phyloP scores from a whole-genome alignment of 1,140 invertebrate genomes.

The Tenebrio molitor region DNA sequence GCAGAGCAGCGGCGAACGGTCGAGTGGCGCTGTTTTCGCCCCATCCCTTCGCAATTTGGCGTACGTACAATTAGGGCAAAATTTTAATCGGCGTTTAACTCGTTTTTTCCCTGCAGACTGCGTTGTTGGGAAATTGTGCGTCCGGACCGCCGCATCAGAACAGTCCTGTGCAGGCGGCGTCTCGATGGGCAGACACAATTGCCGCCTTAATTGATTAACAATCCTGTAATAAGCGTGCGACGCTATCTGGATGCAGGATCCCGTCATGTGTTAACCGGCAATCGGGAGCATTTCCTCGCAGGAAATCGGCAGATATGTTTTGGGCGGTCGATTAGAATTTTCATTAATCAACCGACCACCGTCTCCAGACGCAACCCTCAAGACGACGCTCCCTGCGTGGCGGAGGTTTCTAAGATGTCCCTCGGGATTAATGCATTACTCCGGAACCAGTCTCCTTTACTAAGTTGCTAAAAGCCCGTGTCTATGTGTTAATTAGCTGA shows the following conservation, averaged over 20 bases:
- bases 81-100: constrained; percentile 24
- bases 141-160: constrained; percentile 17
- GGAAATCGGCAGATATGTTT: neutral
- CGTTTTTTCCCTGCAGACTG: neutral
- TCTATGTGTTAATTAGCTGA: constrained; percentile 46
- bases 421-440: constrained; percentile 43
- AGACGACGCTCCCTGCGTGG: constrained; percentile 23
- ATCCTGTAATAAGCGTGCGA: constrained; percentile 44
- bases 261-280: constrained; percentile 44
- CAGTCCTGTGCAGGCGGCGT: constrained; percentile 5
- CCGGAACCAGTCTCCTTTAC: constrained; percentile 42
- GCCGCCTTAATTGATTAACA: constrained; percentile 47
- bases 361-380: constrained; percentile 19
- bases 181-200: constrained; percentile 45
- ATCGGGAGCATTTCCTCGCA: too few species aligned
- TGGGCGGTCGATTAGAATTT: constrained; percentile 14
- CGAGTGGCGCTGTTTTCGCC: constrained; percentile 1
- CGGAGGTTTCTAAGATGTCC: constrained; percentile 42
- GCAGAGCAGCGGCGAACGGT: constrained; percentile 1
- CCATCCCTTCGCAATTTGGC: constrained; percentile 1
- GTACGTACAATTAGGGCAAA: constrained; percentile 28
- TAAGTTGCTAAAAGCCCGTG: constrained; percentile 44
- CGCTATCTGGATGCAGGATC: constrained; percentile 23
- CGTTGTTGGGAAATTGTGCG: constrained; percentile 4
- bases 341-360: constrained; percentile 29